phyloP scores from a whole-genome alignment of 2,888 invertebrate genomes.

The Andrena marginata region DNA sequence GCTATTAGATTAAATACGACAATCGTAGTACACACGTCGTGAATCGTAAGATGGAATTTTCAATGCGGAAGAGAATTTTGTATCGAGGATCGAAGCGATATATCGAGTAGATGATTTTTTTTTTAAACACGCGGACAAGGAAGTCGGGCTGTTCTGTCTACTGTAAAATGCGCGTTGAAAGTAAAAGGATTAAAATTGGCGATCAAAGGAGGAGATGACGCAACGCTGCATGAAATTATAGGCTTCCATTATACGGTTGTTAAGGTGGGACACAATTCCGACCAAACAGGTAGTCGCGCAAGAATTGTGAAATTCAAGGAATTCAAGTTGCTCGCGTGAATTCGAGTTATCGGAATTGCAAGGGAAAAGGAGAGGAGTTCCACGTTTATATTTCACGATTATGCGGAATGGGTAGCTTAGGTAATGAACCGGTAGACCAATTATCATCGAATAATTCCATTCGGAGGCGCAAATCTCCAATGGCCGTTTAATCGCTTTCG shows the following conservation, averaged over 20 bases:
- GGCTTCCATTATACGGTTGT: neutral
- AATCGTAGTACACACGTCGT: too few species aligned
- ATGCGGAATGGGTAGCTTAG: neutral
- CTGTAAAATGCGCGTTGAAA: slow-evolving; percentile 28
- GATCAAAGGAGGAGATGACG: slow-evolving; percentile 26
- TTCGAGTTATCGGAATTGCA: too few species aligned
- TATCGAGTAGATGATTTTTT: too few species aligned
- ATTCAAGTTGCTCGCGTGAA: neutral
- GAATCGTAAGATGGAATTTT: too few species aligned
- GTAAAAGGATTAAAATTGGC: slow-evolving; percentile 44
- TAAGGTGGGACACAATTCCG: slow-evolving; percentile 11
- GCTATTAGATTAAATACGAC: neutral
- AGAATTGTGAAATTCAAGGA: neutral
- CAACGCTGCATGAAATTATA: slow-evolving; percentile 37
- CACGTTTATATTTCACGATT: neutral
- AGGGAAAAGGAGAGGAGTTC: neutral
- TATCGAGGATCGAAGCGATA: too few species aligned
- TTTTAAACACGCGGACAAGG: neutral
- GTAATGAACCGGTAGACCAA: slow-evolving; percentile 1
- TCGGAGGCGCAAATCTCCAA: slow-evolving; percentile 9
- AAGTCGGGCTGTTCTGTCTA: neutral
- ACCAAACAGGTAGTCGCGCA: neutral
- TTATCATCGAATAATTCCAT: slow-evolving; percentile 17
- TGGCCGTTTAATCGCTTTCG: slow-evolving; percentile 34
- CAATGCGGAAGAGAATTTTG: too few species aligned